A percentile compares a stretch with the other conserved stretches of the same genome.
Conservation (phyloP, 1,140 invertebrate species). For the Proctacanthus coquilletti region DNA sequence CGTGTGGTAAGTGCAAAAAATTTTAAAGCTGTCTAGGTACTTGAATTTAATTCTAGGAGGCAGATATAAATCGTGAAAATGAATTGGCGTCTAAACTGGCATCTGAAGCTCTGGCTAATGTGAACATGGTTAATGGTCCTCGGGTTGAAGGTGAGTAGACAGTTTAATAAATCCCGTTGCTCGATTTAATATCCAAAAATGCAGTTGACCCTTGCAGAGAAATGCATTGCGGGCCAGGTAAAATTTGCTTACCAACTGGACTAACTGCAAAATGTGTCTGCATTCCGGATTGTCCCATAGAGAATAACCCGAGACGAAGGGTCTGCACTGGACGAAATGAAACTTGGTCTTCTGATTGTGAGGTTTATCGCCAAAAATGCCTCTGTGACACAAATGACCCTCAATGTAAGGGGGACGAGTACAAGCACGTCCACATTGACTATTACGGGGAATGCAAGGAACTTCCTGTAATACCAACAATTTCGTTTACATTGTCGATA, state of each 20-base stretch:
- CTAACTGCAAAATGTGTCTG: constrained; percentile 72
- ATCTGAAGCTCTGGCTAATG: constrained; percentile 8
- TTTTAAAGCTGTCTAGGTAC: neutral
- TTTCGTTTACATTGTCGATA: neutral
- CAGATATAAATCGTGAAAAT: constrained; percentile 25
- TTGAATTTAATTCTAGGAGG: constrained; percentile 12
- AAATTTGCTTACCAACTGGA: constrained; percentile 63
- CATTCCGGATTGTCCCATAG: constrained; percentile 63
- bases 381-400: constrained; percentile 60
- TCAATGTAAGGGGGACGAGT: constrained; percentile 56
- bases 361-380: constrained; percentile 80
- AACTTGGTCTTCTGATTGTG: constrained; percentile 84
- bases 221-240: constrained; percentile 78
- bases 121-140: constrained; percentile 18
- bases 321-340: constrained; percentile 90
- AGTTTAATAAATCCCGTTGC: neutral
- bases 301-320: constrained; percentile 58
- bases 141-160: constrained; percentile 15
- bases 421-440: constrained; percentile 80
- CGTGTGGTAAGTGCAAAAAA: constrained; percentile 11
- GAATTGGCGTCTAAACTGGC: constrained; percentile 19
- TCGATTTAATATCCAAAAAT: neutral
- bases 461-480: constrained; percentile 41
- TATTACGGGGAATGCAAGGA: constrained; percentile 76
- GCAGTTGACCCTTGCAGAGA: constrained; percentile 60